Conservation (phyloP, 2,113 vertebrate species). For the Cyphomyrus discorhynchus region DNA sequence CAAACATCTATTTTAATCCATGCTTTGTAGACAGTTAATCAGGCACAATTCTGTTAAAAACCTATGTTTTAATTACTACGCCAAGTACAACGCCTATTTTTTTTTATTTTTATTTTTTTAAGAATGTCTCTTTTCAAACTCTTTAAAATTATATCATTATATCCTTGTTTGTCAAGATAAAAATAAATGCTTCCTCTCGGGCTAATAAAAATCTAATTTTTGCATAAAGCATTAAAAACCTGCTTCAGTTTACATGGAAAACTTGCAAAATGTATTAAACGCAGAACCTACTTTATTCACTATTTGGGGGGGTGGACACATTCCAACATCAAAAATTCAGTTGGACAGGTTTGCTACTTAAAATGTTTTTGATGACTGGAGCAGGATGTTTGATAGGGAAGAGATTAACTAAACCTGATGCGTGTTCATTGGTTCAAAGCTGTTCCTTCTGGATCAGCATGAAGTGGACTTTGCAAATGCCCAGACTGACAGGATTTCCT, state of each 20-base stretch:
- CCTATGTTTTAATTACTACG: neutral
- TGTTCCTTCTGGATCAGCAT: neutral
- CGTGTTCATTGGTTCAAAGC: neutral
- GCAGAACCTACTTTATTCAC: neutral
- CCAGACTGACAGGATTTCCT: neutral
- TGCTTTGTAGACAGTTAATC: neutral
- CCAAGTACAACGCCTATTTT: neutral
- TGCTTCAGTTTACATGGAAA: neutral
- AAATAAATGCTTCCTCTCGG: neutral
- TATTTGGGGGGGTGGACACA: neutral
- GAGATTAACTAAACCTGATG: neutral
- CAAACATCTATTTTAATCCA: neutral
- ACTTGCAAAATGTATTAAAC: neutral
- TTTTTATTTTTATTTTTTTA: neutral
- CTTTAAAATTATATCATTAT: neutral
- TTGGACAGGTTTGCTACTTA: neutral
- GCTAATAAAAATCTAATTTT: neutral
- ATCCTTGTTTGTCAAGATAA: neutral
- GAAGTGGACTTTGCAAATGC: neutral
- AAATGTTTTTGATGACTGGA: neutral
- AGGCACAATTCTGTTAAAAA: neutral
- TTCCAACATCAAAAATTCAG: neutral
- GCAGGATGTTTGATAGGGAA: neutral
- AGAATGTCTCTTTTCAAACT: neutral
- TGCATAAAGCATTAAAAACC: neutral